Evolutionary conservation across 1,140 invertebrate species (phyloP).

Genomic region (Steinernema feltiae): DNA sequence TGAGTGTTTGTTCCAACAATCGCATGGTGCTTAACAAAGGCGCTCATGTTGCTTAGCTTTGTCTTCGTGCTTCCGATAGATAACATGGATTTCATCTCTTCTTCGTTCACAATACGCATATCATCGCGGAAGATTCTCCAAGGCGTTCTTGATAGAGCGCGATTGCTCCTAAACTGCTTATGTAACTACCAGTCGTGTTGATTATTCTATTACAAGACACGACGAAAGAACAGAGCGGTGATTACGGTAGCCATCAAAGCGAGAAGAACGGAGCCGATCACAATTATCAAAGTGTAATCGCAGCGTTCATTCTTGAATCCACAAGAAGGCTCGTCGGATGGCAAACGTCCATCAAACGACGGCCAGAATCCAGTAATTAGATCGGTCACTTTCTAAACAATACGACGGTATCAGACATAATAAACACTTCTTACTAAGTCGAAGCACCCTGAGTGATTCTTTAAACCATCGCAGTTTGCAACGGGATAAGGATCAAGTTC

Average conservation of each 20-base stretch:
- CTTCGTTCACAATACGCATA: constrained; percentile 48
- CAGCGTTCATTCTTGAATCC: constrained; percentile 54
- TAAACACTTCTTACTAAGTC: constrained; percentile 38
- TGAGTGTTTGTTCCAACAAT: constrained; percentile 56
- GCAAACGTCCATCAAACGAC: constrained; percentile 43
- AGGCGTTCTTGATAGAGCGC: constrained; percentile 46
- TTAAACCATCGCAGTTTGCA: constrained; percentile 49
- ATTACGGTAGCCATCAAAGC: constrained; percentile 33
- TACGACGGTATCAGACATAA: constrained; percentile 4
- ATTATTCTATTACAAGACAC: constrained; percentile 34
- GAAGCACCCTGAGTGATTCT: constrained; percentile 51
- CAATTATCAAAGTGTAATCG: constrained; percentile 52
- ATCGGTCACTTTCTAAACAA: constrained; percentile 42
- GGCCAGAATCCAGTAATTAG: constrained; percentile 56
- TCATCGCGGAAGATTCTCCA: constrained; percentile 55
- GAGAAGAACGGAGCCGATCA: constrained; percentile 38
- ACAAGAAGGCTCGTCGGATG: constrained; percentile 43
- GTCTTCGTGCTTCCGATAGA: constrained; percentile 54
- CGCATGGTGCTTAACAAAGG: constrained; percentile 55
- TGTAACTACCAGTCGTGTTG: constrained; percentile 9
- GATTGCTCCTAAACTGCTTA: constrained; percentile 45
- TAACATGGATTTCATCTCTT: constrained; percentile 57
- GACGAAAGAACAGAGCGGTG: constrained; percentile 37
- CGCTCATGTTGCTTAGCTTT: constrained; percentile 53
- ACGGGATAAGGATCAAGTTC: constrained; percentile 48